Base-by-base conservation (phyloP, 2,888 invertebrate species). In the Bhutanitis thaidina region DNA sequence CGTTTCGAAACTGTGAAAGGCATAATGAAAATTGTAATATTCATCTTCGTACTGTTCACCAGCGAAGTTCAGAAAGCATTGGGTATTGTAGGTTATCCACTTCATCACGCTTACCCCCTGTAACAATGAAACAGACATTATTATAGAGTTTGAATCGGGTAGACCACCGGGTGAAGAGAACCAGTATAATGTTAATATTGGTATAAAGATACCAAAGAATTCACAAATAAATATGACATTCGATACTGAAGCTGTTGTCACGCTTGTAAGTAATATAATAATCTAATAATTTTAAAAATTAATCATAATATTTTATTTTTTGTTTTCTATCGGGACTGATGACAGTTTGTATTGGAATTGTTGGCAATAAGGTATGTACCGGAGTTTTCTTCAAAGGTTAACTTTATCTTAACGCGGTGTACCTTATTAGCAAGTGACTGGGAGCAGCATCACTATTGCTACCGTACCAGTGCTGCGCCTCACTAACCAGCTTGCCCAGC, bases 101-200 rank as follows among this genome's bases (percentile, higher is more conserved):
- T 51, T 7, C 40, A 45, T 9, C 51, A 51, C 13, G 51, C 51
- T 12, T 14, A 51, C 13, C 51, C n/a, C 51, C 1, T 51, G 51
- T 40, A 14, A 35, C 3, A 51, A 51, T 30, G 45, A 15, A 13
- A 29, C 51, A 3, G 34, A 34, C 3, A 51, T 51, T 7, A 40
- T 13, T 7, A n/a, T 35, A 5, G 35, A 45, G 0, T 51, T 15
- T 20, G 51, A 51, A 45, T 36, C 45, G 7, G 45, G 40, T 4
- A 27, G 15, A 36, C 51, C 51, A 5, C 51, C 51, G 8, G 51
- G 45, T 14, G 51, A 51, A 44, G 51, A 51, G 9, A 51, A 51
- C 13, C 35, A 51, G 8, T 51, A 51, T 29, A 13, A 12, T 35
- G 51, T 51, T 3, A 0, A 7, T 4, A 45, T 51, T 3, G 3